These are phyloP conservation scores for Leucoptera coffeella DNA, from an alignment of 2,888 invertebrate genomes.

Conservation along the genomic window DNA sequence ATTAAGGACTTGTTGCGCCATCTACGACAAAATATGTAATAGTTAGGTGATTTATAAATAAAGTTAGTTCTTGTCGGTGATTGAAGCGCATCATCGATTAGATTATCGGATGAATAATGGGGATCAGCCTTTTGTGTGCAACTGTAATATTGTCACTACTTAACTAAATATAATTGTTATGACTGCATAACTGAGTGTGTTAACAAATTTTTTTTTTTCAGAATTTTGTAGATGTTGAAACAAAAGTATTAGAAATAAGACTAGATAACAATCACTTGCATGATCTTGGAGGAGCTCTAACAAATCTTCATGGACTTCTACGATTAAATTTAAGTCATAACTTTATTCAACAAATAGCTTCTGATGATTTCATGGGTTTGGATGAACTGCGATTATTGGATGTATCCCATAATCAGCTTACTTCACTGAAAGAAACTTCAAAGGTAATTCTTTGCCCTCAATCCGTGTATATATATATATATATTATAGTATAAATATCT, in stretches of 20 bases:
- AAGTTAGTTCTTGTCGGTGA: no score
- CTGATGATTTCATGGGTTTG: conserved; percentile 73
- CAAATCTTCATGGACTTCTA: conserved; percentile 67
- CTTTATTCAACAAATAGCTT: conserved; percentile 63
- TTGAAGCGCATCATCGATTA: no score
- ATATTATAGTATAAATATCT: not conserved
- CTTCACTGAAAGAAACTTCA: conserved; percentile 74
- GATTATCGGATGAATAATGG: no score
- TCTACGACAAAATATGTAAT: no score
- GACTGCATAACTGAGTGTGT: not conserved
- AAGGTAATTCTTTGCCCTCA: conserved; percentile 59
- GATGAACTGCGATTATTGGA: conserved; percentile 69
- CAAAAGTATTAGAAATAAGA: conserved; percentile 63
- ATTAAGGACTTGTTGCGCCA: no score
- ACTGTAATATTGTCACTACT: not conserved
- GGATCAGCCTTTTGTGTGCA: no score
- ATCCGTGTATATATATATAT: not conserved
- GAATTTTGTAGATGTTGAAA: conserved; percentile 73
- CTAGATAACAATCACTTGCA: conserved; percentile 69
- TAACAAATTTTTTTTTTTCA: conserved; percentile 18
- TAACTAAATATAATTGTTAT: not conserved
- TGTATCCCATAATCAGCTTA: conserved; percentile 70
- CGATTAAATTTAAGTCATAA: conserved; percentile 72
- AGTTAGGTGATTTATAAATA: no score
- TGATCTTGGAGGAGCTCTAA: conserved; percentile 66